Conservation (phyloP, 1,140 invertebrate species). For the Papilio glaucus region DNA sequence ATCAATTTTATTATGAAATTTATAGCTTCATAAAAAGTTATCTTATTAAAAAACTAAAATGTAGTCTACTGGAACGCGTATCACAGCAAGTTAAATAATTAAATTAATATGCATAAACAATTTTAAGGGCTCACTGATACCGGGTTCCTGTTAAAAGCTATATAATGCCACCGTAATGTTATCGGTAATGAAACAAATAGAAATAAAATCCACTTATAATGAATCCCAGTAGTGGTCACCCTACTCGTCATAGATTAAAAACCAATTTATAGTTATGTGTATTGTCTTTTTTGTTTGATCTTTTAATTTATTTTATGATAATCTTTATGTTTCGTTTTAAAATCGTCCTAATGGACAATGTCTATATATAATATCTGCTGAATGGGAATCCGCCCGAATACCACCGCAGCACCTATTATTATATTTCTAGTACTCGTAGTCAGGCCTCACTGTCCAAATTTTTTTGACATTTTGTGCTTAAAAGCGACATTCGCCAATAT, state of each 20-base stretch:
- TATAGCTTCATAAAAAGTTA: conserved; percentile 12
- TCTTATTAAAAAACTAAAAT: neutral
- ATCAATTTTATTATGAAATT: conserved; percentile 9
- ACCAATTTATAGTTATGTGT: neutral
- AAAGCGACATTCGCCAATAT: too few relatives aligned
- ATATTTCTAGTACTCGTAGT: too few relatives aligned
- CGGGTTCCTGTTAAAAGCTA: neutral
- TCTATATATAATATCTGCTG: too few relatives aligned
- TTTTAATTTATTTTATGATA: neutral
- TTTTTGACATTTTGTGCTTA: too few relatives aligned
- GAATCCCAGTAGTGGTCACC: neutral
- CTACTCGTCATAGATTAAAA: neutral
- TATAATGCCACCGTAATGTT: neutral
- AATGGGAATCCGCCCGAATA: too few relatives aligned
- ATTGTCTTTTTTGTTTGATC: neutral
- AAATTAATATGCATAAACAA: neutral
- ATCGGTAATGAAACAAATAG: neutral
- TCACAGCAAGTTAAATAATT: neutral
- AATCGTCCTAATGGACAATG: too few relatives aligned
- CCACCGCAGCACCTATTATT: too few relatives aligned
- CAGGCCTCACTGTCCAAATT: too few relatives aligned
- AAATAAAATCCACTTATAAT: neutral
- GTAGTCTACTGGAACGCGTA: neutral
- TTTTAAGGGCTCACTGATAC: neutral
- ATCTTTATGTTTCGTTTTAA: neutral